Evolutionary conservation across 2,113 vertebrate genomes (phyloP).

Genomic region (Oxyura jamaicensis): DNA sequence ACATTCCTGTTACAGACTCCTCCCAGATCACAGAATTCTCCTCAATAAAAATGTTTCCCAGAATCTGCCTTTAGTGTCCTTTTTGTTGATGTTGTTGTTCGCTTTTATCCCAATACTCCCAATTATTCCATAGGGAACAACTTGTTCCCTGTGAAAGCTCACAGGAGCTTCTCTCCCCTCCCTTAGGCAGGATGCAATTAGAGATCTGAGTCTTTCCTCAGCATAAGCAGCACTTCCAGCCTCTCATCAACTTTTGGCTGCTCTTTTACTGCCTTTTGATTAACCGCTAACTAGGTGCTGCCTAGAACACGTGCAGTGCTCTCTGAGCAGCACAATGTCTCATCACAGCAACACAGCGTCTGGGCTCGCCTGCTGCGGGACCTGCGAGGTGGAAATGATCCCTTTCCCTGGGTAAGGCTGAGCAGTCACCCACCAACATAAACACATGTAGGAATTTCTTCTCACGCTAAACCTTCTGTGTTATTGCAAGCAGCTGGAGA

Average conservation of each 20-base stretch:
- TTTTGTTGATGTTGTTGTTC: neutral
- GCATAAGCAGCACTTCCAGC: neutral
- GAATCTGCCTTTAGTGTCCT: neutral
- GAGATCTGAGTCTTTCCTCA: neutral
- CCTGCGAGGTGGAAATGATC: neutral
- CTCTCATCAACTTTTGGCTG: neutral
- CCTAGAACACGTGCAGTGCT: neutral
- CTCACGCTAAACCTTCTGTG: neutral
- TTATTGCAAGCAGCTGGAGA: neutral
- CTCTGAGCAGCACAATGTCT: neutral
- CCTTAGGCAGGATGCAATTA: neutral
- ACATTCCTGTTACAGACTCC: neutral
- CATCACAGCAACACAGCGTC: fast-evolving
- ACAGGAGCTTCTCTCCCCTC: neutral
- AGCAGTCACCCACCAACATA: neutral
- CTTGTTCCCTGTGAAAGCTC: neutral
- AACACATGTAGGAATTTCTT: neutral
- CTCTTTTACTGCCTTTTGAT: neutral
- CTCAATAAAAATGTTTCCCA: neutral
- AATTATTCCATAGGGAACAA: neutral
- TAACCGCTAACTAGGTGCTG: neutral
- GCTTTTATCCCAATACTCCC: neutral
- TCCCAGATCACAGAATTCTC: neutral
- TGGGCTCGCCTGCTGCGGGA: neutral
- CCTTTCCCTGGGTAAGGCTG: neutral